phyloP scores from a whole-genome alignment of 2,113 vertebrate genomes.

The Osmerus mordax region DNA sequence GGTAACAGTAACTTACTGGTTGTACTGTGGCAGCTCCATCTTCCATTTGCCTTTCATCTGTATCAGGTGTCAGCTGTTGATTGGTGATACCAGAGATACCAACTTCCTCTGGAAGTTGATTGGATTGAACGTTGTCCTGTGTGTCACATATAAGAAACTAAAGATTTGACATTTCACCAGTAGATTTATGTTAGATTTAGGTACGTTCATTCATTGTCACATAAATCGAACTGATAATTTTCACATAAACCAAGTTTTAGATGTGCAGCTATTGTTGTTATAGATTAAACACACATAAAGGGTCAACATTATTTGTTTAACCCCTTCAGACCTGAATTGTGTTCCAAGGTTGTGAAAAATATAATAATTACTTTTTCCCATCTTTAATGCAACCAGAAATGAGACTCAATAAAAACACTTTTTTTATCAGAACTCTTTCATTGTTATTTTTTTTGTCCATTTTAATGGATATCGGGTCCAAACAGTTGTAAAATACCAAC shows the following conservation, averaged over 20 bases:
- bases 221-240: neutral
- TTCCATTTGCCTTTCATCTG: neutral
- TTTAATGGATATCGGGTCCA: no score
- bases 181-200: neutral
- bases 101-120: neutral
- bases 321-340: no score
- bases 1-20: neutral
- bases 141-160: neutral
- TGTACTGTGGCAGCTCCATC: neutral
- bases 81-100: neutral
- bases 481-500: no score
- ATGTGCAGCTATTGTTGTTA: neutral
- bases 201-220: neutral
- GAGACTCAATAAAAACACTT: no score
- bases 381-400: no score
- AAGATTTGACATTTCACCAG: neutral
- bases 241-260: neutral
- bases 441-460: no score
- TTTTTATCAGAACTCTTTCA: no score
- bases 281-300: neutral
- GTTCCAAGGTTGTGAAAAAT: no score
- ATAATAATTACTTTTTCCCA: no score
- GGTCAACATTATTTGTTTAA: no score
- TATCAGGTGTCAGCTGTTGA: neutral
- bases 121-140: neutral